Conservation (phyloP, 2,113 vertebrate species). For the Panthera uncia region DNA sequence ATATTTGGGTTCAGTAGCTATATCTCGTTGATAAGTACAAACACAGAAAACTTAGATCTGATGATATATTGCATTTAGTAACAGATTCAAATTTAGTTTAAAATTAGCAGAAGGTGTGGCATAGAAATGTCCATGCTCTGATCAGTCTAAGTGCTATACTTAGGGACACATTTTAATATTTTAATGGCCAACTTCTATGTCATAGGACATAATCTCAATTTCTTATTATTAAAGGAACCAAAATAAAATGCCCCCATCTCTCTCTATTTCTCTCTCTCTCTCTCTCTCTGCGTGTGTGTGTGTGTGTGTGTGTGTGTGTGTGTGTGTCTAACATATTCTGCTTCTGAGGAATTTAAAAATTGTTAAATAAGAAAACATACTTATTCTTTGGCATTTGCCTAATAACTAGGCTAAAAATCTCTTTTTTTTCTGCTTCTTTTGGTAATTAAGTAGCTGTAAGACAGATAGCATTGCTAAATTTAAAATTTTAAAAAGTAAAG, state of each 20-base stretch:
- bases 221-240: background rate
- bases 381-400: background rate
- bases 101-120: background rate
- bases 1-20: background rate
- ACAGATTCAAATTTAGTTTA: background rate
- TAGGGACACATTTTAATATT: background rate
- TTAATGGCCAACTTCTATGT: background rate
- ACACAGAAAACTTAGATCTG: background rate
- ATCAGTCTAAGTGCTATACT: background rate
- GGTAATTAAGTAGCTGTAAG: background rate
- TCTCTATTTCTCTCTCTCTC: background rate
- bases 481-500: background rate
- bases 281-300: background rate
- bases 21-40: background rate
- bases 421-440: background rate
- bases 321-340: background rate
- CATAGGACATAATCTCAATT: background rate
- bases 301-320: background rate
- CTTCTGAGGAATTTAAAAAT: background rate
- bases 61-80: background rate
- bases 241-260: background rate
- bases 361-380: constrained; percentile 10
- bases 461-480: background rate
- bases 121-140: background rate
- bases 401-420: background rate